A percentile compares a stretch with the other conserved stretches of the same genome.
Evolutionary conservation across 1,140 invertebrate genomes (phyloP).

Genomic region (Rhopalosiphum maidis): DNA sequence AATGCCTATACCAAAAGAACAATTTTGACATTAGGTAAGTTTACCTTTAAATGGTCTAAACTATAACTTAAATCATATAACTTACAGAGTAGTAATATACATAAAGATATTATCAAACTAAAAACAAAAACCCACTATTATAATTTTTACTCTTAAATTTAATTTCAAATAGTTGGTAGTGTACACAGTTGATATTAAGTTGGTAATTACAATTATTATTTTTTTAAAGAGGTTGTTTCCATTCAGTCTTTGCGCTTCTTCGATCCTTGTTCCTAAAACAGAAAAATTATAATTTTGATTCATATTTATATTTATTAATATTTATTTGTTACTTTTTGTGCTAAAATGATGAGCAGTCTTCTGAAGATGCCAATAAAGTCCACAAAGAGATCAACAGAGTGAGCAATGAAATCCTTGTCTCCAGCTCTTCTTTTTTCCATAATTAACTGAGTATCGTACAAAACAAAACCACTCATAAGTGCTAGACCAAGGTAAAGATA

Average conservation of each 20-base stretch:
- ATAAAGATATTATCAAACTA: conserved; percentile 16
- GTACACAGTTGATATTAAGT: conserved; percentile 30
- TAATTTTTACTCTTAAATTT: conserved; percentile 47
- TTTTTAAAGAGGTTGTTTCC: conserved; percentile 4
- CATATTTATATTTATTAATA: neutral
- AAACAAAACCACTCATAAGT: conserved; percentile 91
- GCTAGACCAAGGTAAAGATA: conserved; percentile 87
- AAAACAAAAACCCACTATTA: conserved; percentile 37
- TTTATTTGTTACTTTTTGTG: conserved; percentile 76
- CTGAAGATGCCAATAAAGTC: conserved; percentile 93
- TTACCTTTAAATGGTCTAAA: neutral
- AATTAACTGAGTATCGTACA: conserved; percentile 96
- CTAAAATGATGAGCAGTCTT: conserved; percentile 84
- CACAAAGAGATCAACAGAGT: conserved; percentile 89
- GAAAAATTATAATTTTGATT: neutral
- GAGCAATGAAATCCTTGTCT: conserved; percentile 90
- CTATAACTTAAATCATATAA: conserved; percentile 28
- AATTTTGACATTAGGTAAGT: neutral
- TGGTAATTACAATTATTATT: conserved; percentile 45
- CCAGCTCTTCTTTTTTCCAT: conserved; percentile 89
- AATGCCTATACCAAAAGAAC: conserved; percentile 48
- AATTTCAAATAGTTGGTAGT: conserved; percentile 44
- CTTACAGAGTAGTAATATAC: conserved; percentile 38
- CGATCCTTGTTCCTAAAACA: conserved; percentile 52
- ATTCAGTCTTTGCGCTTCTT: conserved; percentile 57